These are phyloP conservation scores for Alauda arvensis DNA, from an alignment of 2,797 vertebrate genomes.

Conservation along the genomic window DNA sequence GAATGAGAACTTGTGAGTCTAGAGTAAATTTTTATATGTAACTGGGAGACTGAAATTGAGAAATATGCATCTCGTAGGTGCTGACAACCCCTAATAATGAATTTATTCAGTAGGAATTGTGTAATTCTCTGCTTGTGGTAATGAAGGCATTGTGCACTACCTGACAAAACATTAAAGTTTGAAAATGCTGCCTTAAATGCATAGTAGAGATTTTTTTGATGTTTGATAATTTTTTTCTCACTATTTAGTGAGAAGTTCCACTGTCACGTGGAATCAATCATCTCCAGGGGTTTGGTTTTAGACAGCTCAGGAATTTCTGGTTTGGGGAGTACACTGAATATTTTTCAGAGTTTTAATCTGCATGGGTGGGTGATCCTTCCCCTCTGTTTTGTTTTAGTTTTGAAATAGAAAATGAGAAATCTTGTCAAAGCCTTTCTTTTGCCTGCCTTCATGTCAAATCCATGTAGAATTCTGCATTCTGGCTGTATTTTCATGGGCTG, in stretches of 20 bases:
- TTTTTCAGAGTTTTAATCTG: conserved; percentile 3
- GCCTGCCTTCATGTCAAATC: conserved; percentile 8
- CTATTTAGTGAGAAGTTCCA: background rate
- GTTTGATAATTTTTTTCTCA: background rate
- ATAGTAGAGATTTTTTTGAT: background rate
- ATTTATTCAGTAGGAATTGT: background rate
- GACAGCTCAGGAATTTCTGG: background rate
- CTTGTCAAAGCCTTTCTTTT: conserved; percentile 23
- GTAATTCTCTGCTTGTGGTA: background rate
- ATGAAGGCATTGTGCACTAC: background rate
- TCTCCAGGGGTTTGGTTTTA: background rate
- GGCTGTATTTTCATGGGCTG: background rate
- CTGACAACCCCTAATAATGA: background rate
- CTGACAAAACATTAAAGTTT: background rate
- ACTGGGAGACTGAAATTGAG: background rate
- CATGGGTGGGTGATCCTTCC: background rate
- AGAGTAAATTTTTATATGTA: background rate
- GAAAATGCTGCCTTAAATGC: background rate
- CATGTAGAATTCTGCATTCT: background rate
- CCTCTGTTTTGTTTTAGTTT: conserved; percentile 5
- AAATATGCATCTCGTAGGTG: background rate
- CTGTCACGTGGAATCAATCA: background rate
- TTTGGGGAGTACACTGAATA: background rate
- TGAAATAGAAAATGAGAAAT: conserved; percentile 15
- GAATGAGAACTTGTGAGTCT: background rate